Evolutionary conservation across 92 coral and sea anemone genomes (phyloP), one percentile per base, ranked within the genome.

Genomic region (Heliopora coerulea): DNA sequence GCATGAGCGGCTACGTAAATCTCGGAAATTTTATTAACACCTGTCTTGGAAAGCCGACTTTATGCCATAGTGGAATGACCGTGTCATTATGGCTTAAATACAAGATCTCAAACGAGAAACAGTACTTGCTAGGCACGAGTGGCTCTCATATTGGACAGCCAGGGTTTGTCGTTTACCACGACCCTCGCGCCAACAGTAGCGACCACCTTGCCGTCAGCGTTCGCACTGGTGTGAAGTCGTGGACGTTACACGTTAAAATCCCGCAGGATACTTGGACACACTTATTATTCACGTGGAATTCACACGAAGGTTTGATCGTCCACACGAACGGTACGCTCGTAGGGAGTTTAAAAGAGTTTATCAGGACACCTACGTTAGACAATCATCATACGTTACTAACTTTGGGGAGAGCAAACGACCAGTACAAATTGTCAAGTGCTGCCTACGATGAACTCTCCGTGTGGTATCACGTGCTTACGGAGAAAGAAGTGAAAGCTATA

Each of bases 81-180:
- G 95, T 93, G 1, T 84, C 98, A 2, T 75, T 93, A 25, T 93
- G 98, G 98, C 74, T 90, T 14, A 90, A 93, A 78, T 90, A 93
- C 56, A 68, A 75, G 40, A 72, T 62, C 20, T 48, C 65, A 17
- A 31, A 59, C 20, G 74, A 79, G 8, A 54, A 57, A 29, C 96
- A 83, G 68, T 93, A 88, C 68, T 93, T 90, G 54, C 65, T 93
- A 79, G 98, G 98, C 3, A 93, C 96, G 29, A 90, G 96, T 73
- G 98, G 96, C 2, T 78, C 85, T n/a, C 40, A 80, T 54, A 86
- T 78, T 1, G 90, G 95, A 15, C 83, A 88, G 9, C 75, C 86
- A 20, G 98, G 98, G 24, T 83, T 93, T 74, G 80, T 93, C 21
- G 79, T 93, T n/a, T 93, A 84, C 76, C 98, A 93, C 65, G 91